Evolutionary conservation across 2,888 invertebrate genomes (phyloP).

Genomic region (Scaptomyza cyrtandrae): DNA sequence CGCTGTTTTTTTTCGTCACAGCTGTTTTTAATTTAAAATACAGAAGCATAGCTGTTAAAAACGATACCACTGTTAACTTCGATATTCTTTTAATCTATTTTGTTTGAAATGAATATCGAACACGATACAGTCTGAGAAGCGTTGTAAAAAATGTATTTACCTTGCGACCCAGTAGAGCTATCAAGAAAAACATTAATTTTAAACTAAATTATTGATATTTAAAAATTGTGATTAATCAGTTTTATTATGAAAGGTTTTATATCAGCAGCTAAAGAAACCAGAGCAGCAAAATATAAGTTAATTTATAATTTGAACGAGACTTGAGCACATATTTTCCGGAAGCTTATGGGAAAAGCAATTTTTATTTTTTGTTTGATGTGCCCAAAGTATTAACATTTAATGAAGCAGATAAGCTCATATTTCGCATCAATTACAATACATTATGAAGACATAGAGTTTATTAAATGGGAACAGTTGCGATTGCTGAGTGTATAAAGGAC

Average conservation of each 20-base stretch:
- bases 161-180: neutral
- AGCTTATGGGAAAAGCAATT: constrained; percentile 9
- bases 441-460: constrained; percentile 32
- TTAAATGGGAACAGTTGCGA: constrained; percentile 45
- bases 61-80: neutral
- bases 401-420: constrained; percentile 17
- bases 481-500: constrained; percentile 47
- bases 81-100: neutral
- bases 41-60: neutral
- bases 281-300: constrained; percentile 2
- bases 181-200: neutral
- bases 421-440: constrained; percentile 40
- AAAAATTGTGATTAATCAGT: constrained; percentile 14
- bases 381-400: constrained; percentile 16
- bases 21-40: constrained; percentile 28
- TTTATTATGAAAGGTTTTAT: constrained; percentile 46
- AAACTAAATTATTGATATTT: neutral
- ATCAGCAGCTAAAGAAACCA: constrained; percentile 7
- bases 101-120: neutral
- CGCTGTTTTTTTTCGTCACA: constrained; percentile 25
- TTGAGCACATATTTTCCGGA: constrained; percentile 5
- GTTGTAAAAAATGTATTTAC: too few species aligned
- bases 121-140: too few species aligned
- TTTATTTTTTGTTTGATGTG: constrained; percentile 10
- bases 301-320: constrained; percentile 16